Conservation (phyloP, 2,797 vertebrate species). For the Poeciliopsis presidionis region DNA sequence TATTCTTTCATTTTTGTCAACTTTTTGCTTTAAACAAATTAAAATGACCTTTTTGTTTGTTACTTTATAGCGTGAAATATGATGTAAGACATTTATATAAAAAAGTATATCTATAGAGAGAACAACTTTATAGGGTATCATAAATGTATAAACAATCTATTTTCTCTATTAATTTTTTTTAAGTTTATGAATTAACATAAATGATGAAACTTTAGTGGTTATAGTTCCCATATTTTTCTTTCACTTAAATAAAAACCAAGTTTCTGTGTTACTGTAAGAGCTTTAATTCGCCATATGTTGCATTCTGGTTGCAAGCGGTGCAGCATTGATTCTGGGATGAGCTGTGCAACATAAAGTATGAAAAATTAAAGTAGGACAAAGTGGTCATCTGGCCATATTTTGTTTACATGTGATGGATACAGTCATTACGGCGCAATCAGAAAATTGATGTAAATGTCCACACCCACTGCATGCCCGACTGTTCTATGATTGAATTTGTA, state of each 20-base stretch:
- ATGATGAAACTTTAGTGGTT: not conserved
- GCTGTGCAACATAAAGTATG: slow-evolving; percentile 5
- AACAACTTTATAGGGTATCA: too few species aligned
- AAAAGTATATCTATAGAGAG: too few species aligned
- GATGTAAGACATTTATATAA: too few species aligned
- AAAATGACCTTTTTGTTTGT: too few species aligned
- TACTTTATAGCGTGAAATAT: too few species aligned
- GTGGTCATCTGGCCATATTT: slow-evolving; percentile 44
- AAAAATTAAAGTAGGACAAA: slow-evolving; percentile 67
- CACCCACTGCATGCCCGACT: slow-evolving; percentile 60
- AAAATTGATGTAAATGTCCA: slow-evolving; percentile 71
- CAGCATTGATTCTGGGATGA: not conserved
- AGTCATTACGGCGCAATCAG: slow-evolving; percentile 64
- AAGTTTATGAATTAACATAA: too few species aligned
- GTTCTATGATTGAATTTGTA: slow-evolving; percentile 56
- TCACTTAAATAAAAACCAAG: not conserved
- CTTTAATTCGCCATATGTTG: not conserved
- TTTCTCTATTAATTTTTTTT: too few species aligned
- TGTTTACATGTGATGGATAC: slow-evolving; percentile 66
- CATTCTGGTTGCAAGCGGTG: too few species aligned
- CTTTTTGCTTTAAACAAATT: too few species aligned
- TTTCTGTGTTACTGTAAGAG: not conserved
- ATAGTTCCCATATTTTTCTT: not conserved
- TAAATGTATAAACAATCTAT: too few species aligned
- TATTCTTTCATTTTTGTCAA: too few species aligned